Percentiles rank a stretch among this genome's conserved stretches.
Conservation (phyloP, 2,888 invertebrate genomes). For the Lepidochitona cinerea region DNA sequence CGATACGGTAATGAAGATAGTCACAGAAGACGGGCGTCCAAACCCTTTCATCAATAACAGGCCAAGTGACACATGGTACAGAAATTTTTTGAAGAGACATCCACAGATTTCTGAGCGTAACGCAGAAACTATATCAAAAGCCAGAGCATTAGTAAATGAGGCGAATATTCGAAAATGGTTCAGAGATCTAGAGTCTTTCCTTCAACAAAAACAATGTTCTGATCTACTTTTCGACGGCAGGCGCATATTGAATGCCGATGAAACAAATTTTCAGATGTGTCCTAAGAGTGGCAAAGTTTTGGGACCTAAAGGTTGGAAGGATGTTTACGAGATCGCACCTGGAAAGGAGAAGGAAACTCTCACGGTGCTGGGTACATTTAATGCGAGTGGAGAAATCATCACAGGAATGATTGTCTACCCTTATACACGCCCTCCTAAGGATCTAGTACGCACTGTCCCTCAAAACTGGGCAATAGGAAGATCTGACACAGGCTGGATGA, state of each 20-base stretch:
- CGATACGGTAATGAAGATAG: constrained; percentile 12
- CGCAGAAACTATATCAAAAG: constrained; percentile 12
- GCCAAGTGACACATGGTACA: constrained; percentile 23
- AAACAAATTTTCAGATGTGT: constrained; percentile 17
- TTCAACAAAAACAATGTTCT: constrained; percentile 11
- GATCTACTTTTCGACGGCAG: constrained; percentile 10
- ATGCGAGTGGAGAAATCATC: not conserved
- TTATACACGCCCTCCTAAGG: not conserved
- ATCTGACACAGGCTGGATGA: constrained; percentile 4
- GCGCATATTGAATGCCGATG: constrained; percentile 17
- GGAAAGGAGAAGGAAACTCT: constrained; percentile 8
- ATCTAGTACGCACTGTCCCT: not conserved
- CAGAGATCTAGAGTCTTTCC: not conserved
- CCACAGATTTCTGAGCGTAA: constrained; percentile 1
- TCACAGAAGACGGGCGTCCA: constrained; percentile 8
- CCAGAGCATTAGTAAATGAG: constrained; percentile 14
- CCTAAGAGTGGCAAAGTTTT: constrained; percentile 3
- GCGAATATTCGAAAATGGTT: constrained; percentile 22
- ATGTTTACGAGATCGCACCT: constrained; percentile 2
- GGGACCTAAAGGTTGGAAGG: constrained; percentile 6
- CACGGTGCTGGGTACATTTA: constrained; percentile 5
- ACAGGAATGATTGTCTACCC: constrained; percentile 6
- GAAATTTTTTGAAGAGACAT: constrained; percentile 13
- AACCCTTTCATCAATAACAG: constrained; percentile 21
- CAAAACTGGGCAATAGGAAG: not conserved